Percentiles rank a stretch among this genome's conserved stretches.
phyloP scores from a whole-genome alignment of 1,140 invertebrate species.

The Drosophila kurseongensis region DNA sequence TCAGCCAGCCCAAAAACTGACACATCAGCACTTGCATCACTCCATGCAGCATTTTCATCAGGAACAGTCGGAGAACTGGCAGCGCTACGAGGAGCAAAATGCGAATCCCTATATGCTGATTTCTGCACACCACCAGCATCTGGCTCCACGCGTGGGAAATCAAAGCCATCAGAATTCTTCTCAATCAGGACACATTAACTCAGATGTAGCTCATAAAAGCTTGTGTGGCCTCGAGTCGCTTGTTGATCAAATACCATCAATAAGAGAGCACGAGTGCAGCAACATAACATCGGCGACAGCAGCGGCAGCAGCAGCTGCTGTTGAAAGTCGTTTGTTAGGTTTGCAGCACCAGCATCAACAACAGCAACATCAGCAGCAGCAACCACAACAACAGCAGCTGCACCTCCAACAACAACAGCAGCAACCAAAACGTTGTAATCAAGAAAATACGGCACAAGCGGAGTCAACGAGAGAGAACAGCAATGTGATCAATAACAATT shows the following conservation, averaged over 20 bases:
- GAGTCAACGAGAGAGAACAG: conserved; percentile 32
- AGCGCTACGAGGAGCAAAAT: conserved; percentile 51
- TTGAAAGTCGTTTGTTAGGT: conserved; percentile 62
- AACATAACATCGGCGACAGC: conserved; percentile 42
- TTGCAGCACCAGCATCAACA: conserved; percentile 55
- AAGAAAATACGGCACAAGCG: conserved; percentile 15
- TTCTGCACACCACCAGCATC: conserved; percentile 58
- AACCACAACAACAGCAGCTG: conserved; percentile 53
- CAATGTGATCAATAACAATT: conserved; percentile 56
- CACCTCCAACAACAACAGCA: conserved; percentile 50
- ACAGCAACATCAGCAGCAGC: conserved; percentile 40
- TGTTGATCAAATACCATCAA: conserved; percentile 95
- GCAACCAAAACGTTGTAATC: conserved; percentile 43
- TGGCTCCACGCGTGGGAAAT: conserved; percentile 34
- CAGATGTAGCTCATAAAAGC: conserved; percentile 94
- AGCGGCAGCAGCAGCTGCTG: conserved; percentile 63
- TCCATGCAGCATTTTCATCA: conserved; percentile 44
- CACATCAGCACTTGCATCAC: conserved; percentile 62
- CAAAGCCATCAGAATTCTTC: conserved; percentile 83
- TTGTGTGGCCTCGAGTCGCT: conserved; percentile 94
- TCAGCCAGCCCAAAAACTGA: conserved; percentile 61
- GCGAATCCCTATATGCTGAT: conserved; percentile 46
- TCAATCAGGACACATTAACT: conserved; percentile 84
- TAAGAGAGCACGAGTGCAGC: conserved; percentile 87
- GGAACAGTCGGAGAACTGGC: conserved; percentile 45